Evolutionary conservation across 2,113 vertebrate species (phyloP).

Genomic region (Chaetops frenatus): DNA sequence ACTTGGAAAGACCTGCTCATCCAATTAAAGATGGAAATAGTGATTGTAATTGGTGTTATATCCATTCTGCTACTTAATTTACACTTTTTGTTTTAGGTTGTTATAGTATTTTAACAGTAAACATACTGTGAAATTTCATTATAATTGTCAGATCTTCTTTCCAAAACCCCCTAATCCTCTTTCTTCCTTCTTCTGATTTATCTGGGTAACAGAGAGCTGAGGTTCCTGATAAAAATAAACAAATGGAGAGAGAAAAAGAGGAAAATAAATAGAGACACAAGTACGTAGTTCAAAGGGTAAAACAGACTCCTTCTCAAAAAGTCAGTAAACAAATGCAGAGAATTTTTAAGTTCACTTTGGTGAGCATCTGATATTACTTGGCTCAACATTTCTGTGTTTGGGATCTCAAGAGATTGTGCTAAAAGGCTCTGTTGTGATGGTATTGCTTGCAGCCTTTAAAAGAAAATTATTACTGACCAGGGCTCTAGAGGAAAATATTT

Average conservation of each 20-base stretch:
- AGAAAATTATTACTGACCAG: neutral
- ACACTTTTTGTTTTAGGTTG: neutral
- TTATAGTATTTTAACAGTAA: neutral
- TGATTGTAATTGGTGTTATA: neutral
- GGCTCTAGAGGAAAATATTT: conserved; percentile 13
- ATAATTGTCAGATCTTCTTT: neutral
- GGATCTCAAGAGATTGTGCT: neutral
- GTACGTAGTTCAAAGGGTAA: neutral
- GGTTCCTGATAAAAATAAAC: neutral
- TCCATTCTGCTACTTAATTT: neutral
- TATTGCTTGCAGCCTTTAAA: neutral
- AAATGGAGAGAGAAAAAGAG: neutral
- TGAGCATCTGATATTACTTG: neutral
- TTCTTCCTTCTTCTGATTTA: neutral
- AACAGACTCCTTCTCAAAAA: neutral
- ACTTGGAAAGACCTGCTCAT: neutral
- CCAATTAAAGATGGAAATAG: neutral
- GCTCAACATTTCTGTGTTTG: neutral
- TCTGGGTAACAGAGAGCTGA: neutral
- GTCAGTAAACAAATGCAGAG: neutral
- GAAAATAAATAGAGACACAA: neutral
- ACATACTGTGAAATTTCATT: neutral
- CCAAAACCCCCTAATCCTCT: neutral
- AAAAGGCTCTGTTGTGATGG: neutral
- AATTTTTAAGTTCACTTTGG: neutral